Conservation (phyloP, 2,888 invertebrate genomes). For the Patella caerulea region DNA sequence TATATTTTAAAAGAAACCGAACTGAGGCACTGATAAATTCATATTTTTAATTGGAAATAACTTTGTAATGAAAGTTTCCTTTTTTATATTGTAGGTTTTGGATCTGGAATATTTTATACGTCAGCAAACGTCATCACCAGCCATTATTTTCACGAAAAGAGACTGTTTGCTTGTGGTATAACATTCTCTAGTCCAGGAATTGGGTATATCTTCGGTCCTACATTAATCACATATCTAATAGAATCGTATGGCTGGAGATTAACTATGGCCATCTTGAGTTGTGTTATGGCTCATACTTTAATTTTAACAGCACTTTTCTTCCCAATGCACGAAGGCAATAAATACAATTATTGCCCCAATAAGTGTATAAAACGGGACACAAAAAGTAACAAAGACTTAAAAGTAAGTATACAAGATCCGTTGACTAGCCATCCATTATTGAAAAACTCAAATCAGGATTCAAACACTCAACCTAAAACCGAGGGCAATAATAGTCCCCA, state of each 20-base stretch:
- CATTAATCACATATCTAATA: background rate
- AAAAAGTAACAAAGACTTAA: background rate
- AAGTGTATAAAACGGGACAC: background rate
- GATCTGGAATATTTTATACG: background rate
- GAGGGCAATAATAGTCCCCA: background rate
- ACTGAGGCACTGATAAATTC: no score
- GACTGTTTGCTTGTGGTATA: background rate
- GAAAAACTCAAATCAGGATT: background rate
- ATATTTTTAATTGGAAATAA: no score
- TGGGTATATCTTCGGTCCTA: background rate
- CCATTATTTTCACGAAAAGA: background rate
- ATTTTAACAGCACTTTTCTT: background rate
- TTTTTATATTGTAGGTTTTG: background rate
- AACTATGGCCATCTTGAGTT: background rate
- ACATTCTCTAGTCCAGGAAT: background rate
- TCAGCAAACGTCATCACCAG: background rate
- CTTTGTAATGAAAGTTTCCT: no score
- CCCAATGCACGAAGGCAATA: background rate
- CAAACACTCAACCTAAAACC: background rate
- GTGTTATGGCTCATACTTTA: background rate
- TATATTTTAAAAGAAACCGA: no score
- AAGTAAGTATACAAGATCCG: background rate
- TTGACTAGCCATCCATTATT: background rate
- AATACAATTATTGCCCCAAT: background rate
- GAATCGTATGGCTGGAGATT: background rate